Percentiles rank a stretch among this genome's conserved stretches.
These are phyloP conservation scores for Nymphalis urticae DNA, from an alignment of 2,888 invertebrate species.

Conservation along the genomic window DNA sequence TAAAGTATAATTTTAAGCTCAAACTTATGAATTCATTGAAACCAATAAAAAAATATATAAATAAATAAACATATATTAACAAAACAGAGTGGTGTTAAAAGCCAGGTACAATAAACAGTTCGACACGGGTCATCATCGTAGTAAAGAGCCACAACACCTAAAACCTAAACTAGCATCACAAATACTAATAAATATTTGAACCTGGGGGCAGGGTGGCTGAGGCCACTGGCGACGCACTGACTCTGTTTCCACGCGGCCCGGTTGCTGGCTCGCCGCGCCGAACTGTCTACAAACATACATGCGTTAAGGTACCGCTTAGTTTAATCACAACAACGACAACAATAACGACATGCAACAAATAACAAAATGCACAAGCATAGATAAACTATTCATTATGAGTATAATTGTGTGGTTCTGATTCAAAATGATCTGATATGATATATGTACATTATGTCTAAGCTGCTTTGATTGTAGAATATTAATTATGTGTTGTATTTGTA, in stretches of 20 bases:
- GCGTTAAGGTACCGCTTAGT: slow-evolving; percentile 82
- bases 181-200: slow-evolving; percentile 38
- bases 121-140: slow-evolving; percentile 28
- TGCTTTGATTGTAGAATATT: no score
- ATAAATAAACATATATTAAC: background rate
- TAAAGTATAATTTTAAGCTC: background rate
- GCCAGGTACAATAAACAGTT: slow-evolving; percentile 30
- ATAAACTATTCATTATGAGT: background rate
- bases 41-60: background rate
- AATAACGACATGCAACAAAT: slow-evolving; percentile 34
- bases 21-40: background rate
- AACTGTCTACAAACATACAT: slow-evolving; percentile 92
- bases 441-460: no score
- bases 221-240: slow-evolving; percentile 90
- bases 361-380: slow-evolving; percentile 3
- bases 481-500: no score
- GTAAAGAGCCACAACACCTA: slow-evolving; percentile 1
- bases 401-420: background rate
- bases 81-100: slow-evolving; percentile 2
- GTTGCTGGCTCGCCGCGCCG: slow-evolving; percentile 91
- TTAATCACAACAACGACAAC: slow-evolving; percentile 41
- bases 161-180: background rate
- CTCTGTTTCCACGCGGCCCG: slow-evolving; percentile 93
- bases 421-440: no score
- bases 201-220: slow-evolving; percentile 79